Evolutionary conservation across 2,113 vertebrate species (phyloP), one percentile per base, ranked within the genome.

Genomic region (Sigmodon hispidus): DNA sequence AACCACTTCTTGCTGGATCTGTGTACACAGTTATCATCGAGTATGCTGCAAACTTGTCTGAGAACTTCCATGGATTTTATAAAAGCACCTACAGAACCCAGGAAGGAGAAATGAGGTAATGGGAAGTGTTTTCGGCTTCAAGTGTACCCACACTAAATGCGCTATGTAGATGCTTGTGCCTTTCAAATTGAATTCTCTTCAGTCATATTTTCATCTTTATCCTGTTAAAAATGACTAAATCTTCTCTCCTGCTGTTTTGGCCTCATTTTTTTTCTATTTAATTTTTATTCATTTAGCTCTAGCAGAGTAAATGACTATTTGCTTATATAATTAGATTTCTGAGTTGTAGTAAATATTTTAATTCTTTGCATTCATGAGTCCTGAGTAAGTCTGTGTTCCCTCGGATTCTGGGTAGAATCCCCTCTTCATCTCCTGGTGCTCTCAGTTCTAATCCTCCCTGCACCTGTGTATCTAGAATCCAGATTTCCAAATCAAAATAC

Each of bases 41-140:
- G 40, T 99, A 99, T 48, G 79, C 96, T 0, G 99, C 98, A 36
- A 98, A 99, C 76, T 98, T 99, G 40, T 99, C 99, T 0, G 98
- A 99, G 76, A 99, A 97, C 94, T 99, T 98, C 93, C 98, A 98
- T 0, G 99, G 99, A 13, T 99, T 99, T 97, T 99, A 99, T 96
- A 99, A 99, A 97, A 99, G 99, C 98, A 99, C 98, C 95, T 99
- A 99, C 97, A 98, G 98, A 95, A 99, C 98, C 86, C 98, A 95
- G 55, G 97, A 97, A 0, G 99, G 99, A 48, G 98, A 99, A 50
- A 97, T 98, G 94, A 98, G 99, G 99, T 99, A 98, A 97, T 8
- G 75, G 26, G 43, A 45, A 84, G 24, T 26, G 4, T 26, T 72
- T 76, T 63, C 52, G 83, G 22, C 12, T 92, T 91, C 24, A 80